Evolutionary conservation across 2,888 invertebrate species (phyloP), one percentile per base, ranked within the genome.

Genomic region (Xylota sylvarum): DNA sequence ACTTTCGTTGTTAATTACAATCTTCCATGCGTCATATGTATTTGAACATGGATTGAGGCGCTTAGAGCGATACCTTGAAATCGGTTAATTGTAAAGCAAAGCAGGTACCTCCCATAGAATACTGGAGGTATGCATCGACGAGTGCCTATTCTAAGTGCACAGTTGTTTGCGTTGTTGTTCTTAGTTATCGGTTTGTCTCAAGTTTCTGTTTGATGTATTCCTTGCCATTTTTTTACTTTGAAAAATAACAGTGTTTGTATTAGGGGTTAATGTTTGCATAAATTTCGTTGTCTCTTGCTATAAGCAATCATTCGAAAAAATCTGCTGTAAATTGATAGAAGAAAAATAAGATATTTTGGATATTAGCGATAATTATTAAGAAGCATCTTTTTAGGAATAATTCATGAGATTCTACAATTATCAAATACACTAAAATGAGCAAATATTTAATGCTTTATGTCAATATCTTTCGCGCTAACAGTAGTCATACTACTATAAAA

Each of bases 291-390:
- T 74, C 69, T 14, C 27, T 70, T 79, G 55, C 64, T 60, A 10
- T 65, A 56, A 27, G 84, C 74, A 56, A 84, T 84, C 84, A 43
- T 37, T 80, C 14, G 40, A 77, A 55, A 70, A 79, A 85, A 85
- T 84, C 84, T 84, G 74, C 69, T 84, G 69, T 9, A 73, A 83
- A 35, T 56, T 30, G 14, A 73, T 5, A 35, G 5, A 55, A 64
- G 9, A 46, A 12, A 69, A 64, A 1, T 43, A 32, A 67, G 62
- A 50, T 37, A 30, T 10, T 37, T 14, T 70, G 5, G 32, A 58
- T 52, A 32, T 48, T 65, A 17, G 46, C 35, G 17, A 40, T 58
- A 6, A 12, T 17, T 12, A 62, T 35, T 56, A 6, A 43, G 43
- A 40, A 40, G n/a, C 35, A 35, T 35, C 40, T 43, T 40, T n/a